These are phyloP conservation scores for Carduelis carduelis DNA, from an alignment of 2,797 vertebrate species.

Conservation along the genomic window DNA sequence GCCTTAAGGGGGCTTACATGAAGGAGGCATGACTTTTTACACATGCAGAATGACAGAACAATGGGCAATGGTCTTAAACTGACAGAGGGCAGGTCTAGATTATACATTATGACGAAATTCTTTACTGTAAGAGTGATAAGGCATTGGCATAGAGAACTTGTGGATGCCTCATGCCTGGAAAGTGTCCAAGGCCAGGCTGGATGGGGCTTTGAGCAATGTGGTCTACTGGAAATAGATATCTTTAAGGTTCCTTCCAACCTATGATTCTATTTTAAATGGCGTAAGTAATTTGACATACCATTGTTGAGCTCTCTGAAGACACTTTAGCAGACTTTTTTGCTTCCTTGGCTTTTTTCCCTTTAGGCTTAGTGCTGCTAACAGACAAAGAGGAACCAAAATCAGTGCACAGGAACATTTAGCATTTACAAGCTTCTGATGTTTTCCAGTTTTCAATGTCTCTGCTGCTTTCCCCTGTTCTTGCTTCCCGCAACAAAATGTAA, in stretches of 20 bases:
- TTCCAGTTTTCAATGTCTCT: not conserved
- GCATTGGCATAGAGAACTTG: not conserved
- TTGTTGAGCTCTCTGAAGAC: conserved; percentile 65
- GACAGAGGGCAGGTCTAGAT: not conserved
- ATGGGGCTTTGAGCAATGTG: not conserved
- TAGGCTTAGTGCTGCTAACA: conserved; percentile 79
- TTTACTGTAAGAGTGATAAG: not conserved
- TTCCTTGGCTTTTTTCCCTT: conserved; percentile 89
- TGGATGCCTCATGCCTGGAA: not conserved
- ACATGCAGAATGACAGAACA: not conserved
- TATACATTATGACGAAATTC: not conserved
- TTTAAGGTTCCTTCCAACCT: not conserved
- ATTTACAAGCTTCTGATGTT: not conserved
- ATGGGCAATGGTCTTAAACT: not conserved
- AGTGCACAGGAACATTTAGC: not conserved
- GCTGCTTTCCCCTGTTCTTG: not conserved
- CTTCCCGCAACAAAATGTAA: not conserved
- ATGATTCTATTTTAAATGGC: not conserved
- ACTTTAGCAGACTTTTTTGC: conserved; percentile 75
- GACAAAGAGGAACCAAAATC: conserved; percentile 1
- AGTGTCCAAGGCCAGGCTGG: not conserved
- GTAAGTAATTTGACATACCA: conserved; percentile 70
- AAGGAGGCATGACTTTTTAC: not conserved
- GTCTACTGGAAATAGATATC: not conserved
- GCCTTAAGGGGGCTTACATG: not conserved